Conservation (phyloP, 2,888 invertebrate genomes). For the Venustoraphidia nigricollis region DNA sequence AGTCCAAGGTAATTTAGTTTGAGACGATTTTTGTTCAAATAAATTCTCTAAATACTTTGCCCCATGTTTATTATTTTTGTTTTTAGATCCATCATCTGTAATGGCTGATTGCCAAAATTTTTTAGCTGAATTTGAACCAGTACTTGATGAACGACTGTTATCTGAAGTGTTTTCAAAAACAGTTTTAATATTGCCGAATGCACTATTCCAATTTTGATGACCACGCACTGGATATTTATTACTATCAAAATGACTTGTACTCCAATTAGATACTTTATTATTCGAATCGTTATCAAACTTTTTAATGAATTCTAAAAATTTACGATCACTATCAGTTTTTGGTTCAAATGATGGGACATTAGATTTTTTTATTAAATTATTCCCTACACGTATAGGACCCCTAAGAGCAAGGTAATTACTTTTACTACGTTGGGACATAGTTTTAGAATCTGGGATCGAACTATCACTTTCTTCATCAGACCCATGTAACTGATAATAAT, state of each 20-base stretch:
- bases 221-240: conserved; percentile 3
- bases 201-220: conserved; percentile 56
- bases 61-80: conserved; percentile 24
- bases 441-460: conserved; percentile 21
- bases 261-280: not conserved
- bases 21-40: conserved; percentile 26
- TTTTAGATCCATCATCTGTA: conserved; percentile 15
- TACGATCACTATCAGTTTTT: conserved; percentile 72
- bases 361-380: conserved; percentile 26
- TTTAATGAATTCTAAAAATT: conserved; percentile 69
- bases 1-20: conserved; percentile 30
- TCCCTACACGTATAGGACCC: conserved; percentile 40
- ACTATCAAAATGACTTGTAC: too few species aligned
- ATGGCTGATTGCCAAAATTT: conserved; percentile 42
- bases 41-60: conserved; percentile 24
- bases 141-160: conserved; percentile 29
- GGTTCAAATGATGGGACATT: conserved; percentile 55
- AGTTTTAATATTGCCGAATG: conserved; percentile 72
- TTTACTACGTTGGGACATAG: conserved; percentile 19
- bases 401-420: conserved; percentile 33
- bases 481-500: conserved; percentile 29
- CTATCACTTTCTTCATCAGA: conserved; percentile 28
- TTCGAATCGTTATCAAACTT: conserved; percentile 43
- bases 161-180: conserved; percentile 47
- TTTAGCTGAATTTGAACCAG: conserved; percentile 36